Evolutionary conservation across 30 jellyfish, hydroid and myxozoan genomes (phyloP).

Genomic region (Hydractinia echinata): DNA sequence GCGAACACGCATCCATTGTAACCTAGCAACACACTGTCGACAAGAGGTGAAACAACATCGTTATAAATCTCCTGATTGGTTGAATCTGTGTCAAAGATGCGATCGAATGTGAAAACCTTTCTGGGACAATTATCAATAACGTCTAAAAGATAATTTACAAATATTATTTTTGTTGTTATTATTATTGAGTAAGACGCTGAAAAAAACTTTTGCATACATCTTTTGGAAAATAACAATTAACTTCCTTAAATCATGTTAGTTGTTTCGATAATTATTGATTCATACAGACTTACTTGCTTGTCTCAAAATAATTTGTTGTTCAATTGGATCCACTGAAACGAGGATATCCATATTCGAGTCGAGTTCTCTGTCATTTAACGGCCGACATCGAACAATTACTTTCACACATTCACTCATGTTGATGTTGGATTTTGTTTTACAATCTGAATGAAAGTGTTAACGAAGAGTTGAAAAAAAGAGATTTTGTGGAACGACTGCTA

Average conservation of each 20-base stretch:
- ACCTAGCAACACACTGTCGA: slow-evolving; percentile 87
- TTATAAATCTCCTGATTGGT: slow-evolving; percentile 85
- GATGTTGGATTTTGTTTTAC: slow-evolving; percentile 36
- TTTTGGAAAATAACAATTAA: background rate
- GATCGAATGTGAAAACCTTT: slow-evolving; percentile 81
- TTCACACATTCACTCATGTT: slow-evolving; percentile 94
- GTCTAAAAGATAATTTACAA: background rate
- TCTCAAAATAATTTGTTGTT: slow-evolving; percentile 69
- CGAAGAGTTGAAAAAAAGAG: too few relatives aligned
- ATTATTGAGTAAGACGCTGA: too few relatives aligned
- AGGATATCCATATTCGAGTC: slow-evolving; percentile 39
- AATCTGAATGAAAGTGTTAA: background rate
- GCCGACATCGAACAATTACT: slow-evolving; percentile 92
- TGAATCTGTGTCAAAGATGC: slow-evolving; percentile 81
- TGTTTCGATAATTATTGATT: background rate
- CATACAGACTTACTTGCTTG: slow-evolving; percentile 18
- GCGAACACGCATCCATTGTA: slow-evolving; percentile 98
- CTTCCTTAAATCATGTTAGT: background rate
- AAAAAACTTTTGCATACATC: too few relatives aligned
- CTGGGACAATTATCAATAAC: slow-evolving; percentile 54
- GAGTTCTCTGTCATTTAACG: slow-evolving; percentile 65
- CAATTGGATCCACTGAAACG: slow-evolving; percentile 78
- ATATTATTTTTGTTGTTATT: too few relatives aligned
- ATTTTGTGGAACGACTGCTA: too few relatives aligned
- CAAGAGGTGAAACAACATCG: slow-evolving; percentile 88